Evolutionary conservation across 2,113 vertebrate species (phyloP), one percentile per base, ranked within the genome.

Genomic region (Balaeniceps rex): DNA sequence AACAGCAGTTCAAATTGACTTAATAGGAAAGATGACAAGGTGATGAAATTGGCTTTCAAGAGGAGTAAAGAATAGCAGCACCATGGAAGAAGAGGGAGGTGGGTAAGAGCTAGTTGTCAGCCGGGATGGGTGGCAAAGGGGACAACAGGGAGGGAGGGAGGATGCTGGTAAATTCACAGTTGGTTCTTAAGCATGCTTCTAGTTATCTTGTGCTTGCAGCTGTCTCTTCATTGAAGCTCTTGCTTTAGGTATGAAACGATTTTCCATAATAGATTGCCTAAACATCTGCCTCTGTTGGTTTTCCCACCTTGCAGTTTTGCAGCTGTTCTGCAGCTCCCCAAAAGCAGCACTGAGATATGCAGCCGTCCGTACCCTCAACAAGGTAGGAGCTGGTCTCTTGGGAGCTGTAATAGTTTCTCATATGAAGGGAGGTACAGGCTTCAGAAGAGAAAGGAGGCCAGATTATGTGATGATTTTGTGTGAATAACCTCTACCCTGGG

Each of bases 281-380:
- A 91, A 61, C 1, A 9, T 70, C 75, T 76, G 12, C 29, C 24
- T 42, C 12, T 76, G 28, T 38, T 71, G 88, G 25, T 93, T 47
- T 97, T 85, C 90, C 79, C 49, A 9, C 63, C 58, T 94, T 90
- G 49, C 97, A 99, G 98, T 99, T 96, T 96, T 99, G 63, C 98
- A 99, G 97, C 96, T 99, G 64, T 98, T 99, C 94, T 99, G 98
- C 92, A 99, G 98, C 95, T 99, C 98, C 5, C 98, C 98, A 0
- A 99, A 99, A 96, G 98, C 98, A 5, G 98, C 98, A 0, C 98
- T 99, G 76, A 98, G 98, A 36, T 99, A 99, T 0, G 98, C 98
- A 16, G 98, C 98, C 0, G 98, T 99, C 51, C 98, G 98, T 40
- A 99, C 98, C 28, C 98, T 99, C 90, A 99, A 99, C 86, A 99